Evolutionary conservation across 2,113 vertebrate genomes (phyloP), one percentile per base, ranked within the genome.

Genomic region (Phrynosoma blainvillii): DNA sequence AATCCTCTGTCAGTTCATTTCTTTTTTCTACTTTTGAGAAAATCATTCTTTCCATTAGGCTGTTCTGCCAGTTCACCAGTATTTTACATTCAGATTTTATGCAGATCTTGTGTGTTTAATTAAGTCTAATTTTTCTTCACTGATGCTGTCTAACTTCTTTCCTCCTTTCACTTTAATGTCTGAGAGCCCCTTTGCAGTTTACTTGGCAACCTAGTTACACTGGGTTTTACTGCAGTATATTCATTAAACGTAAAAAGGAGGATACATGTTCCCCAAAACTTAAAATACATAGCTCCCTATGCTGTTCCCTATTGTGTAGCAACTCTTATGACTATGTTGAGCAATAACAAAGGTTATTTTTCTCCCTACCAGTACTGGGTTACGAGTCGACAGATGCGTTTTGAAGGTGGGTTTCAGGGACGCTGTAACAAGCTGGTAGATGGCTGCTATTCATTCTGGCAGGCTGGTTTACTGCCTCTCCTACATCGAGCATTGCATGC

Each of bases 401-500:
- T 98, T 0, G 99, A 99, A 95, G 99, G 99, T 0, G 99, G 99
- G 12, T 99, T 99, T 95, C 99, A 99, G 92, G 99, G 99, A 9
- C 98, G 99, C 90, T 99, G 98, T 89, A 99, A 99, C 92, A 99
- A 99, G 95, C 97, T 99, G 96, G 98, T 99, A 95, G 98, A 99
- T 0, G 99, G 99, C 78, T 99, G 99, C 96, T 99, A 99, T 95
- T 99, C 99, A 25, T 99, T 99, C 95, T 99, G 99, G 99, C 99
- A 99, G 96, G 99, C 98, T 0, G 99, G 98, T 18, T 96, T 99
- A 70, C 96, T 99, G 84, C 98, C 99, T 1, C 97, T 99, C 1
- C 97, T 99, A 40, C 99, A 99, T 96, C 96, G 98, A 0, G 98
- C 98, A 0, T 97, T 99, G 78, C 97, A 97, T 0, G 97, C 97